Evolutionary conservation across 2,888 invertebrate species (phyloP), one percentile per base, ranked within the genome.

Genomic region (Temnothorax rugatulus): DNA sequence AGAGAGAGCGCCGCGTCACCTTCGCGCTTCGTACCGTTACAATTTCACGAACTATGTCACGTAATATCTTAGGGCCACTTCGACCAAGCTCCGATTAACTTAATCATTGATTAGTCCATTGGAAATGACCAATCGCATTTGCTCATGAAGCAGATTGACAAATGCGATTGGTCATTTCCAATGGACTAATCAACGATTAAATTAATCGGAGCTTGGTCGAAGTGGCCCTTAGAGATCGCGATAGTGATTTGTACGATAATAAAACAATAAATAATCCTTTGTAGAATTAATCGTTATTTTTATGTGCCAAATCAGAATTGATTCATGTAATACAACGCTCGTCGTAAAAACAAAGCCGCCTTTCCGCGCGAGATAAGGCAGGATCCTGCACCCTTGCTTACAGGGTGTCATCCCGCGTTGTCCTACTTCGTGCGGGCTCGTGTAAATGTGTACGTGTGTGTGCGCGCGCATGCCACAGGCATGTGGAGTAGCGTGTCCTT

Each of bases 401-500:
- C 44, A 61, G 88, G 66, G 68, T 74, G 75, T 88, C 76, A 82
- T 88, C 68, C 11, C 73, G 13, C 11, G 47, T 25, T 63, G 82
- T 57, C 64, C 85, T 71, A 74, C 79, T 79, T 85, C 18, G 69
- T 13, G 15, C 21, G n/a, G 25, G 34, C 15, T 8, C 38, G 52
- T 82, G 87, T 84, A 86, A 86, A 82, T 84, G 81, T 25, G 18
- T 29, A 34, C 3, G 21, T 44, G 61, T 29, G 52, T 83, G 52
- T 83, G 89, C 84, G 88, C 89, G 89, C 88, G 84, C 54, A 59
- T 52, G 76, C 57, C 57, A 83, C 71, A 87, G 61, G 50, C 69
- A 76, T 68, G 86, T 59, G 84, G 83, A 87, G 47, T 84, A 85
- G 84, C 81, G 83, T 85, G 88, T 88, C 88, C 85, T 89, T 75